Evolutionary conservation across 92 coral and sea anemone species (phyloP).

Genomic region (Zoanthus sociatus): DNA sequence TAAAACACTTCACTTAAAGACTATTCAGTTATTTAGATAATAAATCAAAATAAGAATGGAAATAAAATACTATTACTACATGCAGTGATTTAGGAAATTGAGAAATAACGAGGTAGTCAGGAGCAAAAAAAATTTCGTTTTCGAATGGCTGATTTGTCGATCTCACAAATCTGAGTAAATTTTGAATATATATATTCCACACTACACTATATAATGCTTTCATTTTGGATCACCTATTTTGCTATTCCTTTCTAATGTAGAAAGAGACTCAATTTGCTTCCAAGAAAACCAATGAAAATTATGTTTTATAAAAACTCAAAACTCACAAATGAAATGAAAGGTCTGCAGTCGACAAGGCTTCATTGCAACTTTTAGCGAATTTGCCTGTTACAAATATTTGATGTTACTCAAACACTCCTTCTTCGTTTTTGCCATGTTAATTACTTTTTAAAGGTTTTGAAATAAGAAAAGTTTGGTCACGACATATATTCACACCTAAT

Average conservation of each 20-base stretch:
- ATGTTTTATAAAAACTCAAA: not conserved
- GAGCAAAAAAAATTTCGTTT: not conserved
- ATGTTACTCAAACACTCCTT: no score
- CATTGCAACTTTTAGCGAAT: not conserved
- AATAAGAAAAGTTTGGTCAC: constrained; percentile 3
- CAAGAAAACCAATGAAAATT: not conserved
- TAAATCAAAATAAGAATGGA: not conserved
- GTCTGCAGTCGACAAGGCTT: not conserved
- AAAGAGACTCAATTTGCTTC: not conserved
- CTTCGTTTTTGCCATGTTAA: not conserved
- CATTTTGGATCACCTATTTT: not conserved
- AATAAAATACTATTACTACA: not conserved
- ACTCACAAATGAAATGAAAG: not conserved
- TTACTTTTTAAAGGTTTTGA: constrained; percentile 32
- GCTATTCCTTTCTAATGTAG: not conserved
- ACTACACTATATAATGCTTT: no score
- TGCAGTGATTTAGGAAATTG: not conserved
- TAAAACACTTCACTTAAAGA: not conserved
- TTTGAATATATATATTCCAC: no score
- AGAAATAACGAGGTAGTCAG: not conserved
- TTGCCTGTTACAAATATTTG: not conserved
- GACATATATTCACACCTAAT: constrained; percentile 37
- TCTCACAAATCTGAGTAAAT: no score
- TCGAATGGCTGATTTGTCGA: not conserved
- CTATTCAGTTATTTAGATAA: not conserved